Evolutionary conservation across 2,113 vertebrate species (phyloP).

Genomic region (Neofelis nebulosa): DNA sequence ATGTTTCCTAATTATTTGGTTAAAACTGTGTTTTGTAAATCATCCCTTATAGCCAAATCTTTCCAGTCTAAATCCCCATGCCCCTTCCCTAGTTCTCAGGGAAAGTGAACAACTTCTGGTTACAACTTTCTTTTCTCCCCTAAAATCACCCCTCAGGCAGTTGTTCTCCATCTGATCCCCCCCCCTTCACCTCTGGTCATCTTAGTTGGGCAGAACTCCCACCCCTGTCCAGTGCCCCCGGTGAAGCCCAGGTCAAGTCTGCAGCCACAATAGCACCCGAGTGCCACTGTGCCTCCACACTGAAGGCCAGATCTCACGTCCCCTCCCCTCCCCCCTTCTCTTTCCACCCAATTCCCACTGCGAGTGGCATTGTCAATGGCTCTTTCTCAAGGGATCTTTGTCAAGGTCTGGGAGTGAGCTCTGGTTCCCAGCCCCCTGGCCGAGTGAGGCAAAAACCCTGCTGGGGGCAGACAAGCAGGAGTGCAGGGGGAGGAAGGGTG

Average conservation of each 20-base stretch:
- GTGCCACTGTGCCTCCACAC: neutral
- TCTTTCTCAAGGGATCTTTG: slow-evolving; percentile 59
- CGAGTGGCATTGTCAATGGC: neutral
- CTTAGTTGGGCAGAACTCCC: neutral
- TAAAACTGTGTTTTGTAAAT: slow-evolving; percentile 12
- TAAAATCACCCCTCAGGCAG: neutral
- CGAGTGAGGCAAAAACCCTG: slow-evolving; percentile 22
- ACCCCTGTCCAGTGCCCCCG: neutral
- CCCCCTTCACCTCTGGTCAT: neutral
- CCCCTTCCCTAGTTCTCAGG: neutral
- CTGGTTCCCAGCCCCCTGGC: slow-evolving; percentile 61
- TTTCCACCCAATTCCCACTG: slow-evolving; percentile 19
- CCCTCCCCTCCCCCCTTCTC: neutral
- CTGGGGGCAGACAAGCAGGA: neutral
- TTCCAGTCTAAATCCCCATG: neutral
- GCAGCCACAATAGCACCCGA: neutral
- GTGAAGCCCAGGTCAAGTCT: neutral
- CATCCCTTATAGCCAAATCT: neutral
- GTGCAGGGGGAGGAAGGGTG: neutral
- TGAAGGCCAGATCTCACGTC: neutral
- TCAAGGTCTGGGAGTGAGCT: slow-evolving; percentile 42
- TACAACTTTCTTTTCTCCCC: neutral
- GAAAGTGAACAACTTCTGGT: neutral
- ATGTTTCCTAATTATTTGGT: neutral
- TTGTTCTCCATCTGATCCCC: neutral